Evolutionary conservation across 30 jellyfish, hydroid and myxozoan species (phyloP).

Genomic region (Aurelia sp.): DNA sequence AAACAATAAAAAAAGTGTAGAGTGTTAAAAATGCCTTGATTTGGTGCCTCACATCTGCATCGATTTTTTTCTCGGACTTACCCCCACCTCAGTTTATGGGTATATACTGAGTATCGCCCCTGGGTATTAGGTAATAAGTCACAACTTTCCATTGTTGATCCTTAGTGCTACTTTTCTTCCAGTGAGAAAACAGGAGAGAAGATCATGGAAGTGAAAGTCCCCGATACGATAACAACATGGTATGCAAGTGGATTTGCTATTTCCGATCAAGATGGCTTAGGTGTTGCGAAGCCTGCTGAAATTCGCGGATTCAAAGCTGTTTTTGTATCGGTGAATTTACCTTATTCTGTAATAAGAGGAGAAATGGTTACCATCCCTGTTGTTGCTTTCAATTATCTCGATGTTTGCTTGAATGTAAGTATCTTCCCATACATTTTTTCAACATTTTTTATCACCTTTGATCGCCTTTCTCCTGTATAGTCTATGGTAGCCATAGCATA

Average conservation of each 20-base stretch:
- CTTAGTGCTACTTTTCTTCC: not conserved
- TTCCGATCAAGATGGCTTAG: constrained; percentile 79
- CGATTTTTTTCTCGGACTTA: too few species aligned
- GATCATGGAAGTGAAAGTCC: constrained; percentile 74
- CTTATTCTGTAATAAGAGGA: constrained; percentile 93
- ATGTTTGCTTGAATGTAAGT: constrained; percentile 85
- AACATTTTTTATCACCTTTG: too few species aligned
- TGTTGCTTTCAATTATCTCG: constrained; percentile 84
- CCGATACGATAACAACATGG: constrained; percentile 96
- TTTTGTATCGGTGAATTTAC: constrained; percentile 82
- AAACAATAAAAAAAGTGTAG: too few species aligned
- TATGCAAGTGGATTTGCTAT: constrained; percentile 93
- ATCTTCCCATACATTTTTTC: too few species aligned
- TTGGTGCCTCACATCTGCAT: too few species aligned
- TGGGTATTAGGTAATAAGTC: too few species aligned
- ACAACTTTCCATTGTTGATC: too few species aligned
- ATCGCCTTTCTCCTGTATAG: too few species aligned
- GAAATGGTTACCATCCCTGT: constrained; percentile 89
- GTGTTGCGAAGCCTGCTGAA: constrained; percentile 85
- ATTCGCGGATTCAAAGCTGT: constrained; percentile 88
- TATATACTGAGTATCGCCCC: too few species aligned
- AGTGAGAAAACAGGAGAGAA: constrained; percentile 82
- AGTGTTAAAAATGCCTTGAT: too few species aligned
- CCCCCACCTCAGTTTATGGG: too few species aligned
- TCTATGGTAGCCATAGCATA: too few species aligned